Evolutionary conservation across 2,888 invertebrate genomes (phyloP).

Genomic region (Neria commutata): DNA sequence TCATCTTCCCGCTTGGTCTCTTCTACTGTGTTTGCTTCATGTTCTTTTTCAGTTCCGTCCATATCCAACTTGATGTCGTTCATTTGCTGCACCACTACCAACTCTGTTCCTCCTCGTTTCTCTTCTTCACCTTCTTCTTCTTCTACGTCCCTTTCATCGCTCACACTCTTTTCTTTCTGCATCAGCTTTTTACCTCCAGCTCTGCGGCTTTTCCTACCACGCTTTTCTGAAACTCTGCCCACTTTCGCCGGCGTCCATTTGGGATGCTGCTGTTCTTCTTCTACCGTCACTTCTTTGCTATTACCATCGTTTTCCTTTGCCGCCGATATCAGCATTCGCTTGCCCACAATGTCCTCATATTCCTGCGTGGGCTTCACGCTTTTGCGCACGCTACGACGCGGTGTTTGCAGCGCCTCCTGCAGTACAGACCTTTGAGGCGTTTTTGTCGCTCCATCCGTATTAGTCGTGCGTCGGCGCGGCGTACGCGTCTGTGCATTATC

Average conservation of each 20-base stretch:
- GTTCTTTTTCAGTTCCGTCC: too few relatives aligned
- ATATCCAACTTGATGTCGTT: too few relatives aligned
- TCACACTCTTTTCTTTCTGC: too few relatives aligned
- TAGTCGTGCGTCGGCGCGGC: too few relatives aligned
- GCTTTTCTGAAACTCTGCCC: constrained; percentile 45
- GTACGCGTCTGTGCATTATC: too few relatives aligned
- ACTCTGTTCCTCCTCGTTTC: constrained; percentile 11
- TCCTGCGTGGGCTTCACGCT: constrained; percentile 52
- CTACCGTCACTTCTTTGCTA: constrained; percentile 10
- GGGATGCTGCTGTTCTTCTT: constrained; percentile 12
- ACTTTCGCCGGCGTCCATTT: constrained; percentile 49
- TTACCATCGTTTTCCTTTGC: constrained; percentile 11
- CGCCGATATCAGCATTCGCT: constrained; percentile 26
- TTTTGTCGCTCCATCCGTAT: too few relatives aligned
- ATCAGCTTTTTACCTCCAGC: constrained; percentile 19
- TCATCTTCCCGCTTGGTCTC: too few relatives aligned
- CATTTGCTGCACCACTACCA: constrained; percentile 7
- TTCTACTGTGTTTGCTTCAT: too few relatives aligned
- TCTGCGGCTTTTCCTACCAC: constrained; percentile 35
- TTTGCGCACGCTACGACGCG: constrained; percentile 51
- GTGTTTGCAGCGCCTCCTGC: constrained; percentile 35
- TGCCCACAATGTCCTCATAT: constrained; percentile 50
- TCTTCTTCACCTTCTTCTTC: too few relatives aligned
- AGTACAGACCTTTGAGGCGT: too few relatives aligned
- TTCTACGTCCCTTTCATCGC: too few relatives aligned